Conservation (phyloP, 2,113 vertebrate genomes). For the Neolamprologus ventralis region DNA sequence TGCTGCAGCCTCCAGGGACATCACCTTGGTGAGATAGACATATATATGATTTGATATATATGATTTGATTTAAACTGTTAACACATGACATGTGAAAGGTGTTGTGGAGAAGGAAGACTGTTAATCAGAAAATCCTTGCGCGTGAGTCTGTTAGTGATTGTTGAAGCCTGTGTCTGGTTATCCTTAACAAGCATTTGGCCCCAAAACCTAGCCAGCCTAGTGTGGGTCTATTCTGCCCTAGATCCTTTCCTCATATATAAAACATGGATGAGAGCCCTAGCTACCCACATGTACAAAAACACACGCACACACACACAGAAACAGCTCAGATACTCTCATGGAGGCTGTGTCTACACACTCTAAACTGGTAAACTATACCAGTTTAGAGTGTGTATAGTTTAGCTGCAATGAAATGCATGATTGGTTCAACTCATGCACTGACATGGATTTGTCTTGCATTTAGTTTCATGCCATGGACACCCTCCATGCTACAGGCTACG, state of each 20-base stretch:
- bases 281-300: background rate
- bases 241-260: conserved; percentile 61
- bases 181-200: conserved; percentile 31
- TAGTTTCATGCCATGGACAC: conserved; percentile 99
- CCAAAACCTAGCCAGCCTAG: background rate
- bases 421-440: background rate
- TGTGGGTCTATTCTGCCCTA: conserved; percentile 40
- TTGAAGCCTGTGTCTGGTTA: conserved; percentile 3
- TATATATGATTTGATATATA: background rate
- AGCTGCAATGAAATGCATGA: background rate
- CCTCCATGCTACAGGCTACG: conserved; percentile 87
- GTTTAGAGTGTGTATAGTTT: background rate
- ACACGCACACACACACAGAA: background rate
- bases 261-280: conserved; percentile 46
- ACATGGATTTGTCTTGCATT: background rate
- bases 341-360: background rate
- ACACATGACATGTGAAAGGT: background rate
- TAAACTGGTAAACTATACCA: background rate
- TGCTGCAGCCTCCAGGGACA: conserved; percentile 77
- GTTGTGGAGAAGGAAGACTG: background rate
- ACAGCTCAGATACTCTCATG: background rate
- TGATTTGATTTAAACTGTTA: background rate
- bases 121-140: background rate
- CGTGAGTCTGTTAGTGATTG: background rate
- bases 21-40: conserved; percentile 69